phyloP scores from a whole-genome alignment of 2,888 invertebrate genomes.

The Tuta absoluta region DNA sequence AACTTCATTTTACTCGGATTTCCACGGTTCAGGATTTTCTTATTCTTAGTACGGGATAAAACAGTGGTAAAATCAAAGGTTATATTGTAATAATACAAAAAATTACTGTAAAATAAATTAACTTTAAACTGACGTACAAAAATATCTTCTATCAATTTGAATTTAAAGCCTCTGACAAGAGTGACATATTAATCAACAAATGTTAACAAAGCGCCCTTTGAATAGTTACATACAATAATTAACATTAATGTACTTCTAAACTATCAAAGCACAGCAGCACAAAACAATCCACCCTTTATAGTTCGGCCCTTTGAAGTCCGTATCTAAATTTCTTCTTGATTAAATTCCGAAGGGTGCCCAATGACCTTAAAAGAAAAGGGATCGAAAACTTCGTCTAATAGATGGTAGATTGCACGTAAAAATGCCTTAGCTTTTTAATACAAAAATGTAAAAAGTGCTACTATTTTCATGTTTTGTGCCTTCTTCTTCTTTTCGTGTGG shows the following conservation, averaged over 20 bases:
- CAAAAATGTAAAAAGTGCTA: not conserved
- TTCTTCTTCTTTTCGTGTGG: too few relatives aligned
- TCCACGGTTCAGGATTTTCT: too few relatives aligned
- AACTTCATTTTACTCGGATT: too few relatives aligned
- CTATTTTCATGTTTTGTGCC: too few relatives aligned
- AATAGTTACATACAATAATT: slow-evolving; percentile 4
- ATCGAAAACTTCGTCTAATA: not conserved
- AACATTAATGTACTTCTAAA: not conserved
- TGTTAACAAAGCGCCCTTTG: not conserved
- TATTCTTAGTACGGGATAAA: too few relatives aligned
- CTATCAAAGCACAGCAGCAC: not conserved
- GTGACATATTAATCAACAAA: not conserved
- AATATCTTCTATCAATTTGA: too few relatives aligned
- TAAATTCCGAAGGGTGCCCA: slow-evolving; percentile 16
- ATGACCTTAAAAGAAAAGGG: slow-evolving; percentile 11
- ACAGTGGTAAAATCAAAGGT: too few relatives aligned
- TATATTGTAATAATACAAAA: too few relatives aligned
- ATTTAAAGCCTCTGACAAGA: too few relatives aligned
- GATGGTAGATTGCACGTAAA: not conserved
- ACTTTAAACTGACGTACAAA: too few relatives aligned
- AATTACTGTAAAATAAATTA: too few relatives aligned
- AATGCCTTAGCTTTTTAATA: not conserved
- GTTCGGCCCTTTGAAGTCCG: not conserved
- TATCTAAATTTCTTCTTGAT: slow-evolving; percentile 24
- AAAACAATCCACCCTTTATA: not conserved